Base-by-base conservation (phyloP, 2,797 vertebrate species). In the Coregonus suidteri region DNA sequence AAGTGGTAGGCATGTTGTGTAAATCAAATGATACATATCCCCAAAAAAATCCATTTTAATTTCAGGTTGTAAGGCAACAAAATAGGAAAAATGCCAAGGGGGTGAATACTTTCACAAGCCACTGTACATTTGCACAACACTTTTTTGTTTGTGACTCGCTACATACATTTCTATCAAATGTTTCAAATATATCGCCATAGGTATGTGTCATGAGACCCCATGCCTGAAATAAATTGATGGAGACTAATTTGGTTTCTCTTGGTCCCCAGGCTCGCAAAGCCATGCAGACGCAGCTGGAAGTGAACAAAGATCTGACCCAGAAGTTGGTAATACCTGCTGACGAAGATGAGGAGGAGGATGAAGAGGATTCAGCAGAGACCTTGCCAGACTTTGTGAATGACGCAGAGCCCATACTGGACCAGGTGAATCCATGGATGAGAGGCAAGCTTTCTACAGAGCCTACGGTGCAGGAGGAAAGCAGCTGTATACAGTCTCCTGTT, bases 261-360 rank as follows among this genome's bases (percentile, higher is more conserved):
- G n/a, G 34, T 64, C 66, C 59, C 11, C 37, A 96, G 96, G 97
- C 97, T 13, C 96, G 97, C 51, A 94, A 94, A 72, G 97, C 96
- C 59, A 95, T 98, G 95, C 97, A 98, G 88, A 93, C 97, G 80
- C 98, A 99, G 90, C 92, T 99, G 83, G 94, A 97, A 86, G 90
- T 92, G 75, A 97, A 96, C 92, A 98, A 95, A 83, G 95, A 97
- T 73, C 88, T 99, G 82, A 98, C 91, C 0, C 91, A 95, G 92
- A 99, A 97, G 90, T 78, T 95, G 31, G 81, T 16, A 20, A 80
- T 88, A 11, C 77, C 90, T 0, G 89, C 91, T 0, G 91, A 94
- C 0, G 84, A 93, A 0, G 93, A 96, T 0, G 90, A 95, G 0
- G 91, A 89, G 0, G 87, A 89, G 0, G 87, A 47, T 47, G 41